These are phyloP conservation scores for Macroramphosus scolopax DNA, from an alignment of 2,797 vertebrate species.

Conservation along the genomic window DNA sequence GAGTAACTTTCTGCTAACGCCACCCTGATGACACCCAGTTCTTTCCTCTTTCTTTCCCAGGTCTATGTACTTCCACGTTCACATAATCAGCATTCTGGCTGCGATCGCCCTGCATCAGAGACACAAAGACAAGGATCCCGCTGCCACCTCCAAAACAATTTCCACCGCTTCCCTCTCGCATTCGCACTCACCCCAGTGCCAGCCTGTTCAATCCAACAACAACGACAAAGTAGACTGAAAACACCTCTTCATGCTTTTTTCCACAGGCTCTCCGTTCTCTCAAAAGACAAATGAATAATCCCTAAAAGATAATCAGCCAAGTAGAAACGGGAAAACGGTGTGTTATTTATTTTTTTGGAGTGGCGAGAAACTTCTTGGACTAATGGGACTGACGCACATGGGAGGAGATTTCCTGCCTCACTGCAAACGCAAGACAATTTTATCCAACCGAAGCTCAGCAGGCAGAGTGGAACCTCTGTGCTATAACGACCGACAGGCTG, in stretches of 20 bases:
- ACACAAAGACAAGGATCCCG: conserved; percentile 65
- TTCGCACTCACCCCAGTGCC: conserved; percentile 38
- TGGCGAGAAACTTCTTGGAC: background rate
- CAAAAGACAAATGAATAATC: conserved; percentile 13
- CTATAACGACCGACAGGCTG: too few relatives aligned
- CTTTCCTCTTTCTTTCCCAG: conserved; percentile 72
- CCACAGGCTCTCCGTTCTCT: too few relatives aligned
- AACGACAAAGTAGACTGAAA: conserved; percentile 63
- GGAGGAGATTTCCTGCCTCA: too few relatives aligned
- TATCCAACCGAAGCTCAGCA: too few relatives aligned
- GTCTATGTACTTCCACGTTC: conserved; percentile 93
- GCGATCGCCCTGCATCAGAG: conserved; percentile 76
- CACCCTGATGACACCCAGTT: too few relatives aligned
- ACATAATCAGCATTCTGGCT: conserved; percentile 88
- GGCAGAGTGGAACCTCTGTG: too few relatives aligned
- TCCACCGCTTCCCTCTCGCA: conserved; percentile 17
- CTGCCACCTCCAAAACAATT: conserved; percentile 17
- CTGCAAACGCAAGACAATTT: too few relatives aligned
- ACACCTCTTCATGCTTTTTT: too few relatives aligned
- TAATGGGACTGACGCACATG: conserved; percentile 13
- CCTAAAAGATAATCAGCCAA: conserved; percentile 11
- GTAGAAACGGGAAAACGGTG: conserved; percentile 7
- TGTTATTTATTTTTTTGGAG: conserved; percentile 46
- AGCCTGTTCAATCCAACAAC: conserved; percentile 66
- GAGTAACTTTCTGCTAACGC: too few relatives aligned